These are phyloP conservation scores for Ennomos fuscantarius DNA, from an alignment of 2,888 invertebrate genomes.

Conservation along the genomic window DNA sequence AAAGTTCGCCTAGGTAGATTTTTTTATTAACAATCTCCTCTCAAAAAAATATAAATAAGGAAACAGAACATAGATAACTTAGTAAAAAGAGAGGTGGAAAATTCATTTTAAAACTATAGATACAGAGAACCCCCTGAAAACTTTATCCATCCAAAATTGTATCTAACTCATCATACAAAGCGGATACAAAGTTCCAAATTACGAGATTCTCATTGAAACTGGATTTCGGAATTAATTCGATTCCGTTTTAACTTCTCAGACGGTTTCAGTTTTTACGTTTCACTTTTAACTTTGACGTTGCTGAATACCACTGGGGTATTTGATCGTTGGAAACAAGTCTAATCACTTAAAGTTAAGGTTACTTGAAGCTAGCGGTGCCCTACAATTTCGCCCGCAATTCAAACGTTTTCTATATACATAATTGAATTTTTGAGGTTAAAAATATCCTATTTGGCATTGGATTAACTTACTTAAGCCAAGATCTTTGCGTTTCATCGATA, in stretches of 20 bases:
- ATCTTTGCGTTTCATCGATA: no score
- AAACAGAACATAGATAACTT: no score
- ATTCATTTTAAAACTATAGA: no score
- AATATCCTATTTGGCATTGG: no score
- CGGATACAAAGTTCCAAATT: conserved; percentile 66
- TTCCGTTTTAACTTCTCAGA: conserved; percentile 69
- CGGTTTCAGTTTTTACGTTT: conserved; percentile 39
- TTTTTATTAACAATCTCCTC: no score
- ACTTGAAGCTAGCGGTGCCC: no score
- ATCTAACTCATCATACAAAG: conserved; percentile 71
- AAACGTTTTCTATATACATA: no score
- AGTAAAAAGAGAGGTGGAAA: no score
- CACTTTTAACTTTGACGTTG: conserved; percentile 14
- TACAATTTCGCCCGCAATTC: no score
- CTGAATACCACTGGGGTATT: conserved; percentile 27
- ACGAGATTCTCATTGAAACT: conserved; percentile 70
- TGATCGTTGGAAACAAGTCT: conserved; percentile 1
- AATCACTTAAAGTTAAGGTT: neutral
- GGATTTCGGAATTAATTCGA: conserved; percentile 74
- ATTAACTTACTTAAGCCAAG: no score
- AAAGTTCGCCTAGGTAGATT: no score
- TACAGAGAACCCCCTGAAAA: conserved; percentile 38
- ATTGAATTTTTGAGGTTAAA: neutral
- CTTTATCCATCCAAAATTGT: conserved; percentile 48
- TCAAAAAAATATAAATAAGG: no score